phyloP scores from a whole-genome alignment of 30 jellyfish, hydroid and myxozoan species.

The Cassiopea andromeda region DNA sequence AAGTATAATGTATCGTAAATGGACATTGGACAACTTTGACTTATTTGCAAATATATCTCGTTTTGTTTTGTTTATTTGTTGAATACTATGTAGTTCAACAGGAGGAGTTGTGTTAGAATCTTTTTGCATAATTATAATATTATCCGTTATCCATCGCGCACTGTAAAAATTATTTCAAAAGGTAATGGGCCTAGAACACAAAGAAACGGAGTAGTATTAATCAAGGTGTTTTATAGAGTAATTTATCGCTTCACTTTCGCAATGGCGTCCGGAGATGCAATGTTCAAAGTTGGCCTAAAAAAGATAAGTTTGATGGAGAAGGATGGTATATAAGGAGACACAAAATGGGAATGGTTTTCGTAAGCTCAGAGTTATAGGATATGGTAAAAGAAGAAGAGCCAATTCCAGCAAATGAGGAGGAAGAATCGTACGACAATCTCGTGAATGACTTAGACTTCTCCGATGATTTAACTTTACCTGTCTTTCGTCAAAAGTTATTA shows the following conservation, averaged over 20 bases:
- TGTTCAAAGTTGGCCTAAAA: constrained; percentile 10
- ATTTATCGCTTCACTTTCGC: not conserved
- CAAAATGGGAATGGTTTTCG: constrained; percentile 8
- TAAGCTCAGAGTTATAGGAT: constrained; percentile 1
- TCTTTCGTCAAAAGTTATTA: not conserved
- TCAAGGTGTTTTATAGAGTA: not conserved
- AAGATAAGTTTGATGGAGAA: constrained; percentile 19
- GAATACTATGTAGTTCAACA: constrained; percentile 2
- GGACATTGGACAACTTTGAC: constrained; percentile 5
- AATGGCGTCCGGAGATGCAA: not conserved
- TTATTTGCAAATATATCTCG: not conserved
- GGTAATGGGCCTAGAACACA: not conserved
- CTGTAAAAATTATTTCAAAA: not conserved
- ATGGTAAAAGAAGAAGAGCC: constrained; percentile 12
- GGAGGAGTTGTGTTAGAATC: constrained; percentile 28
- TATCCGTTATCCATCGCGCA: no score
- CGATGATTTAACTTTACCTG: not conserved
- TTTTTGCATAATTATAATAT: not conserved
- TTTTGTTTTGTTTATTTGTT: not conserved
- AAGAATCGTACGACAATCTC: not conserved
- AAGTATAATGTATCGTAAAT: not conserved
- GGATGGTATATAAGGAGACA: constrained; percentile 23
- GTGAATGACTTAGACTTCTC: not conserved
- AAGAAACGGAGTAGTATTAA: not conserved
- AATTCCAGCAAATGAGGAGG: constrained; percentile 5